phyloP scores from a whole-genome alignment of 2,888 invertebrate species.

The Macrosoma leucophasiata region DNA sequence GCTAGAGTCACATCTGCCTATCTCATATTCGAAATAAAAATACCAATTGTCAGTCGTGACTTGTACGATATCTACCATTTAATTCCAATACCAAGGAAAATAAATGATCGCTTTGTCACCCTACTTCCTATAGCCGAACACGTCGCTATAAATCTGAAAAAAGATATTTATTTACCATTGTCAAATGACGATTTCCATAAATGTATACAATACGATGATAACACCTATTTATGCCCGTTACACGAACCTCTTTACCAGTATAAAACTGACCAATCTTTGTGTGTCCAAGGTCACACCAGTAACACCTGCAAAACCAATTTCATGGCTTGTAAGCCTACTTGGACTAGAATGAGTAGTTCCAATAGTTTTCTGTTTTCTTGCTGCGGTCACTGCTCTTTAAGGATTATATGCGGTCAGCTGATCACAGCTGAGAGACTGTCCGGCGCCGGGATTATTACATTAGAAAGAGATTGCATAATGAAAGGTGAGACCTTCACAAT shows the following conservation, averaged over 20 bases:
- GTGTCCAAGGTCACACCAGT: not conserved
- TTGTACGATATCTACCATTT: not conserved
- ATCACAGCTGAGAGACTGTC: too few species aligned
- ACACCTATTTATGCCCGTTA: not conserved
- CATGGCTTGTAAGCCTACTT: not conserved
- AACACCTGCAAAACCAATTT: not conserved
- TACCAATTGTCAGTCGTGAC: slow-evolving; percentile 7
- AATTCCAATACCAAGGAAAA: not conserved
- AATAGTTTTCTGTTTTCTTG: not conserved
- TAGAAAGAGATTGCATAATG: too few species aligned
- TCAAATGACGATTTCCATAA: not conserved
- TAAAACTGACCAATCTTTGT: not conserved
- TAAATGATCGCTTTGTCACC: not conserved
- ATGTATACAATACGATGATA: not conserved
- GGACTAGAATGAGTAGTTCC: not conserved
- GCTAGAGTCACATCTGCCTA: slow-evolving; percentile 7
- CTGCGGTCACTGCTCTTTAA: too few species aligned
- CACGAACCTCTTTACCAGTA: not conserved
- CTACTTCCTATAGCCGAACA: not conserved
- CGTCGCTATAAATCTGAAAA: slow-evolving; percentile 1
- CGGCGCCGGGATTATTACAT: too few species aligned
- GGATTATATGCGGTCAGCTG: too few species aligned
- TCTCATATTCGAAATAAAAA: slow-evolving; percentile 11
- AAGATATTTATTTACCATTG: not conserved
- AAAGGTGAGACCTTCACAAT: too few species aligned